Evolutionary conservation across 2,797 vertebrate species (phyloP).

Genomic region (Chelidonichthys spinosus): DNA sequence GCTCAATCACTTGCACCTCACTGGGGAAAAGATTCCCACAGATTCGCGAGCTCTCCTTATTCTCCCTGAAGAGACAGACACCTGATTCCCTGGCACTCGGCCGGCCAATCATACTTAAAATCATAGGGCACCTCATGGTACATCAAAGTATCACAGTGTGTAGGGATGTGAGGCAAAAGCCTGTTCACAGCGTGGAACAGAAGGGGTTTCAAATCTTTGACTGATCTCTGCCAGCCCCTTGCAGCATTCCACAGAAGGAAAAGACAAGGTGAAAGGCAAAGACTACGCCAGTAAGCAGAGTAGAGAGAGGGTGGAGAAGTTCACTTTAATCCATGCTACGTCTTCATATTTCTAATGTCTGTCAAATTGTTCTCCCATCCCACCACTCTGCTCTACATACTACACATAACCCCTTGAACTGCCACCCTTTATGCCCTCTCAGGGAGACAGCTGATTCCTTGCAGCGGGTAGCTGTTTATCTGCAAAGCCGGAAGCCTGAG

Average conservation of each 20-base stretch:
- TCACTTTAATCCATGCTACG: slow-evolving; percentile 54
- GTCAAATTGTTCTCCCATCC: slow-evolving; percentile 43
- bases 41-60: slow-evolving; percentile 36
- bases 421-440: slow-evolving; percentile 42
- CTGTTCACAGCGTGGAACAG: slow-evolving; percentile 76
- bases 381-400: slow-evolving; percentile 68
- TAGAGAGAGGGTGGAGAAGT: slow-evolving; percentile 67
- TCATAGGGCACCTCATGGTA: slow-evolving; percentile 87
- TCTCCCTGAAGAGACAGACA: slow-evolving; percentile 68
- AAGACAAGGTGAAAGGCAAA: slow-evolving; percentile 73
- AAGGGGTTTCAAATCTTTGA: slow-evolving; percentile 61
- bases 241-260: slow-evolving; percentile 57
- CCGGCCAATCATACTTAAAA: slow-evolving; percentile 76
- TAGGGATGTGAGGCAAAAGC: slow-evolving; percentile 79
- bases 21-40: slow-evolving; percentile 30
- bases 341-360: slow-evolving; percentile 51
- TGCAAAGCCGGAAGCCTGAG: slow-evolving; percentile 90
- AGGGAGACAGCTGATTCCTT: slow-evolving; percentile 44
- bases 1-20: slow-evolving; percentile 39
- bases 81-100: slow-evolving; percentile 52
- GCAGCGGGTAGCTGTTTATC: slow-evolving; percentile 69
- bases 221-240: slow-evolving; percentile 70
- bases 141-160: slow-evolving; percentile 91
- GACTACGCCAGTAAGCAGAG: slow-evolving; percentile 68
- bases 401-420: slow-evolving; percentile 58